phyloP scores from a whole-genome alignment of 2,113 vertebrate genomes.

The Pica pica region DNA sequence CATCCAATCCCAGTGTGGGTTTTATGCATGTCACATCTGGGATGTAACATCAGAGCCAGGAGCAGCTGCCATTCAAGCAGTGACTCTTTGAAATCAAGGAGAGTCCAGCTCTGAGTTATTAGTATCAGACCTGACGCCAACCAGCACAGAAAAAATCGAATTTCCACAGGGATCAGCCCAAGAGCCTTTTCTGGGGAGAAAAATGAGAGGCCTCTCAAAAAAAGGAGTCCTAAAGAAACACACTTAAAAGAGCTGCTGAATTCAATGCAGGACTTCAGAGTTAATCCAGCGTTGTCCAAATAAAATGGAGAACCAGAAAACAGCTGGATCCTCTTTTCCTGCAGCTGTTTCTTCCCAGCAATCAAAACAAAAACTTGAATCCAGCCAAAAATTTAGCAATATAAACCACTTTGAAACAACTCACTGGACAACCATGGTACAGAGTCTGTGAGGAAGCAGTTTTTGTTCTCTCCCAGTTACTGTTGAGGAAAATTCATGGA shows the following conservation, averaged over 20 bases:
- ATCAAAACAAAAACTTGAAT: neutral
- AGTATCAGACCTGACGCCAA: neutral
- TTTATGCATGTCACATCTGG: neutral
- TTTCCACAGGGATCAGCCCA: neutral
- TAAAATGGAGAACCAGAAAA: neutral
- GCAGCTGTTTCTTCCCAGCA: neutral
- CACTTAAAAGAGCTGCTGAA: neutral
- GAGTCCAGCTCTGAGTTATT: neutral
- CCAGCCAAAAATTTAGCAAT: neutral
- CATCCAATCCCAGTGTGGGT: neutral
- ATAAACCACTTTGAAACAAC: neutral
- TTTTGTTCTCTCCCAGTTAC: neutral
- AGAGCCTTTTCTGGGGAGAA: neutral
- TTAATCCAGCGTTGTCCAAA: neutral
- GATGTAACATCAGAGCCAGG: neutral
- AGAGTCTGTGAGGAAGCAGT: neutral
- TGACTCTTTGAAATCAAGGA: neutral
- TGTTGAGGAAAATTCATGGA: neutral
- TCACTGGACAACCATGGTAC: fast-evolving
- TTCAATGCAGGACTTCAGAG: neutral
- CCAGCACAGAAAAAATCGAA: neutral
- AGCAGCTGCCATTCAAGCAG: neutral
- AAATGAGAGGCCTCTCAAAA: neutral
- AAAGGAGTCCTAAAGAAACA: neutral
- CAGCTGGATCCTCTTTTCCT: neutral